A percentile compares a stretch with the other conserved stretches of the same genome.
These are phyloP conservation scores for Prosapia bicincta DNA, from an alignment of 2,888 invertebrate species.

Conservation along the genomic window DNA sequence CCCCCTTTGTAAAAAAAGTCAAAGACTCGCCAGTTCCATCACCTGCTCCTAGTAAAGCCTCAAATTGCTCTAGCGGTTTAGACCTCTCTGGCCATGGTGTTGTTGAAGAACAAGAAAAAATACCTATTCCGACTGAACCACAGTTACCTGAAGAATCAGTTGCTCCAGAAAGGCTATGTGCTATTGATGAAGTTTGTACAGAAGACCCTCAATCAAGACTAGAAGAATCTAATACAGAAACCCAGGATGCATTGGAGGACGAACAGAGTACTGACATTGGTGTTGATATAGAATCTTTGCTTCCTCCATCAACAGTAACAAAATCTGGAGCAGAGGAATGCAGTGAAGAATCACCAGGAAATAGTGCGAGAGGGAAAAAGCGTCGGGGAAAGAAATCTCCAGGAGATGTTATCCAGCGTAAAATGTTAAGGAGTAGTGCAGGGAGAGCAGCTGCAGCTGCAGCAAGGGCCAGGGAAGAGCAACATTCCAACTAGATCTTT, in stretches of 20 bases:
- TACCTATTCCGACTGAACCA: slow-evolving; percentile 4
- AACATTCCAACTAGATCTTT: slow-evolving; percentile 28
- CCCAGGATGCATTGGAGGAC: slow-evolving; percentile 29
- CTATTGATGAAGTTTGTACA: background rate
- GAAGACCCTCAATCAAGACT: slow-evolving; percentile 13
- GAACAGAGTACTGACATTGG: slow-evolving; percentile 22
- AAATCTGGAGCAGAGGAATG: slow-evolving; percentile 31
- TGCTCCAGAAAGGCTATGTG: background rate
- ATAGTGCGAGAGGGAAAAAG: slow-evolving; percentile 34
- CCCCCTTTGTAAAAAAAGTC: slow-evolving; percentile 10
- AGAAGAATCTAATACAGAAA: slow-evolving; percentile 4
- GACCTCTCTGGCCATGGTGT: slow-evolving; percentile 17
- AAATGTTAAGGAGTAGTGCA: slow-evolving; percentile 62
- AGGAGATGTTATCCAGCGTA: slow-evolving; percentile 56
- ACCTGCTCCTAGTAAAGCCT: slow-evolving; percentile 10
- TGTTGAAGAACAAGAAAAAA: slow-evolving; percentile 6
- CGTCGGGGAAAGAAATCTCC: slow-evolving; percentile 42
- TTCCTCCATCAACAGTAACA: slow-evolving; percentile 30
- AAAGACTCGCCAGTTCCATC: slow-evolving; percentile 28
- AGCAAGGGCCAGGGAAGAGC: slow-evolving; percentile 45
- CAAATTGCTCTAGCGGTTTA: slow-evolving; percentile 19
- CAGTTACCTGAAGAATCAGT: slow-evolving; percentile 26
- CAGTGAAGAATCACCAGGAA: slow-evolving; percentile 31
- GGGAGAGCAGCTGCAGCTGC: slow-evolving; percentile 60
- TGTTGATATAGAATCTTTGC: slow-evolving; percentile 18